Evolutionary conservation across 2,888 invertebrate species (phyloP).

Genomic region (Pterostichus madidus): DNA sequence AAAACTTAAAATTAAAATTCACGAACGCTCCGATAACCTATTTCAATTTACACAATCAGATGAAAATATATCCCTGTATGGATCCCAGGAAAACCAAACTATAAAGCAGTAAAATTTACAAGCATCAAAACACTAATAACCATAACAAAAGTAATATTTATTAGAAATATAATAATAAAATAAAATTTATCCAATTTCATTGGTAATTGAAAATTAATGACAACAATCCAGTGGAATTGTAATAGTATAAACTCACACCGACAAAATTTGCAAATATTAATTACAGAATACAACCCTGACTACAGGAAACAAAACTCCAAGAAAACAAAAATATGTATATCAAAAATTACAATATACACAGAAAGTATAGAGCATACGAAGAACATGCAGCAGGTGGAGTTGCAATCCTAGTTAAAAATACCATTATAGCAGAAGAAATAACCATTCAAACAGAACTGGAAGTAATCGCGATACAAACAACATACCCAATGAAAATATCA

Average conservation of each 20-base stretch:
- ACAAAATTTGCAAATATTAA: constrained; percentile 12
- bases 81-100: background rate
- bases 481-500: background rate
- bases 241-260: constrained; percentile 15
- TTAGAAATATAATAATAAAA: too few relatives aligned
- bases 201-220: background rate
- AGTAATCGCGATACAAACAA: constrained; percentile 5
- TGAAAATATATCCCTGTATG: background rate
- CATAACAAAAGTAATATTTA: too few relatives aligned
- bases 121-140: too few relatives aligned
- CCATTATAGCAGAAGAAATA: background rate
- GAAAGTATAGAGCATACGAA: too few relatives aligned
- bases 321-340: background rate
- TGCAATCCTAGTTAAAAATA: background rate
- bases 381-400: constrained; percentile 38
- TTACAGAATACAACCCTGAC: constrained; percentile 12
- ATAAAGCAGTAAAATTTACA: too few relatives aligned
- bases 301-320: constrained; percentile 16
- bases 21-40: background rate
- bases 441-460: background rate
- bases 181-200: too few relatives aligned
- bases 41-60: too few relatives aligned
- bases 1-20: background rate
- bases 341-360: too few relatives aligned
- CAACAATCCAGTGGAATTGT: constrained; percentile 53